phyloP scores from a whole-genome alignment of 1,140 invertebrate genomes.

The Trypoxylus dichotomus region DNA sequence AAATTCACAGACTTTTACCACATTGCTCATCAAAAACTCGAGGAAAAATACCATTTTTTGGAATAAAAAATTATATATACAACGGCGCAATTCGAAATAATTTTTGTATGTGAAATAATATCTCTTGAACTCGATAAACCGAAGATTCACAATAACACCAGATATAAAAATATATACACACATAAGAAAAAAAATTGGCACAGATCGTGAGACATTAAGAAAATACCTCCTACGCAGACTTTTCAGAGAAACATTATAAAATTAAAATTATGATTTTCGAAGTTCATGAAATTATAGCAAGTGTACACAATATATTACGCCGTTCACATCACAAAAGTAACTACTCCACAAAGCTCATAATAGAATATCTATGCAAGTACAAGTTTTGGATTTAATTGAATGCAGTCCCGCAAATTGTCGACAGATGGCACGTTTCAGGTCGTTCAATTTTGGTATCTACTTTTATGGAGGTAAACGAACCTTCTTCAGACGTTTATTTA shows the following conservation, averaged over 20 bases:
- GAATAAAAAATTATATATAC: neutral
- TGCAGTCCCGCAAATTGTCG: too few species aligned
- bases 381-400: too few species aligned
- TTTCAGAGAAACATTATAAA: neutral
- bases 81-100: neutral
- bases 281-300: neutral
- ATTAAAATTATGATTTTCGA: neutral
- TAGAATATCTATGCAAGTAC: too few species aligned
- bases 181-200: neutral
- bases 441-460: too few species aligned
- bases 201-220: neutral
- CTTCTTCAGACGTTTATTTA: too few species aligned
- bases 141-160: neutral
- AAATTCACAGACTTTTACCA: too few species aligned
- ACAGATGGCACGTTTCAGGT: too few species aligned
- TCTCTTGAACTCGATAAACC: neutral
- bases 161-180: neutral
- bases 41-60: too few species aligned
- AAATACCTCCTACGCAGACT: neutral
- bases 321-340: neutral
- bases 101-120: neutral
- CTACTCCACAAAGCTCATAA: neutral
- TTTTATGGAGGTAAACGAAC: too few species aligned
- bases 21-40: too few species aligned
- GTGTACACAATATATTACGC: neutral